Evolutionary conservation across 2,888 invertebrate species (phyloP), one percentile per base, ranked within the genome.

Genomic region (Dichetophora obliterata): DNA sequence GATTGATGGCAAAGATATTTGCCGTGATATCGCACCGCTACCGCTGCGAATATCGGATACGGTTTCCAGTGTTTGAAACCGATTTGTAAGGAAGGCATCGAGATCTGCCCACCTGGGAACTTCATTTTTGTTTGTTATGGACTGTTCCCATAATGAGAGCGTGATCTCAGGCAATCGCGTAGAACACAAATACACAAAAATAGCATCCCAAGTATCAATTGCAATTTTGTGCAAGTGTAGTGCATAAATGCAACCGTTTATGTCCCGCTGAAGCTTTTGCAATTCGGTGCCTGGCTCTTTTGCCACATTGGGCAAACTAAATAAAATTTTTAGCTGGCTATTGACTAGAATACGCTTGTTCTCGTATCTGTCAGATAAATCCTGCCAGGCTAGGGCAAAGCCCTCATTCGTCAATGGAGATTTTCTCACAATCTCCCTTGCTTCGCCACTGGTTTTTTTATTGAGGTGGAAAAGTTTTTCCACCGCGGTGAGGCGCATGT

Each of bases 191-290:
- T n/a, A n/a, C n/a, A n/a, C n/a, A n/a, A n/a, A n/a, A n/a, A n/a
- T n/a, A n/a, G n/a, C n/a, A n/a, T n/a, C n/a, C n/a, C n/a, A 75
- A 5, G 27, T 34, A 2, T 61, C n/a, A 3, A 72, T 75, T 11
- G 72, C 52, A 14, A 75, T 68, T 1, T 65, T 31, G n/a, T 78
- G 59, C 34, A 77, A 31, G 37, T 74, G 22, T 9, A 77, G 34
- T 0, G 73, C 68, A 6, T 77, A 27, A 2, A 80, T 70, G 14
- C 76, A 76, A 52, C 78, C 77, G 24, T 75, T 78, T 3, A 79
- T 69, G 19, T 68, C 31, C n/a, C 75, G 52, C 63, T 59, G 59
- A 59, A 59, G 59, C 19, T 59, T 59, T 22, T 59, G 14, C 9
- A 59, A n/a, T 4, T 54, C 71, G 2, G 8, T 52, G 3, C 66